Evolutionary conservation across 1,140 invertebrate genomes (phyloP).

Genomic region (Megathymus violae): DNA sequence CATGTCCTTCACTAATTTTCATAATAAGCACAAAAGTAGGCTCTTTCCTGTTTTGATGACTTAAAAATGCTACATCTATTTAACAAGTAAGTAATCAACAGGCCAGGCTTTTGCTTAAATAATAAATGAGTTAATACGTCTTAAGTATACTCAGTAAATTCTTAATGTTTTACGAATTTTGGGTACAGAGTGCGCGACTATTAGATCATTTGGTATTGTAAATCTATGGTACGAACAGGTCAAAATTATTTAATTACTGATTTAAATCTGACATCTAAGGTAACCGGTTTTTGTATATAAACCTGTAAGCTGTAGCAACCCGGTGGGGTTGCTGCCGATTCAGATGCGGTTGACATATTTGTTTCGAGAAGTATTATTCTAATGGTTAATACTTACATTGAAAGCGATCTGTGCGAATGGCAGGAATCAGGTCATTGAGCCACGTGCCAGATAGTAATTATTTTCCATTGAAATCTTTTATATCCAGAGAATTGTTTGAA

Average conservation of each 20-base stretch:
- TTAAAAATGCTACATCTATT: no score
- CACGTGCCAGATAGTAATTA: slow-evolving; percentile 17
- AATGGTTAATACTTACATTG: slow-evolving; percentile 26
- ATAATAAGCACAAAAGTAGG: neutral
- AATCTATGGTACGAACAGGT: neutral
- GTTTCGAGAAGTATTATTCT: slow-evolving; percentile 22
- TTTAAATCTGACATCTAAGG: no score
- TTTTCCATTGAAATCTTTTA: slow-evolving; percentile 12
- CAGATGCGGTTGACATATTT: slow-evolving; percentile 3
- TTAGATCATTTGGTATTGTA: neutral
- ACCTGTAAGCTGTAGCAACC: neutral
- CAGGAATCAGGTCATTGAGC: slow-evolving; percentile 19
- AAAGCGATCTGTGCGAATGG: slow-evolving; percentile 7
- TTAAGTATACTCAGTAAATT: neutral
- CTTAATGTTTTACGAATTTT: neutral
- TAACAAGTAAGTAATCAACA: neutral
- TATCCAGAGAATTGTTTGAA: slow-evolving; percentile 10
- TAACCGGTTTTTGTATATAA: no score
- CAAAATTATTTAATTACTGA: no score
- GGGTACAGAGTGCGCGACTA: neutral
- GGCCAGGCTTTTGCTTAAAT: neutral
- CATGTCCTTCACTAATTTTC: neutral
- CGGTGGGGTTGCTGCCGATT: neutral
- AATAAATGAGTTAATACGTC: neutral
- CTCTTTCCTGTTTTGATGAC: neutral